Percentiles rank a stretch among this genome's conserved stretches.
Evolutionary conservation across 2,888 invertebrate genomes (phyloP).

Genomic region (Agapetus fuscipes): DNA sequence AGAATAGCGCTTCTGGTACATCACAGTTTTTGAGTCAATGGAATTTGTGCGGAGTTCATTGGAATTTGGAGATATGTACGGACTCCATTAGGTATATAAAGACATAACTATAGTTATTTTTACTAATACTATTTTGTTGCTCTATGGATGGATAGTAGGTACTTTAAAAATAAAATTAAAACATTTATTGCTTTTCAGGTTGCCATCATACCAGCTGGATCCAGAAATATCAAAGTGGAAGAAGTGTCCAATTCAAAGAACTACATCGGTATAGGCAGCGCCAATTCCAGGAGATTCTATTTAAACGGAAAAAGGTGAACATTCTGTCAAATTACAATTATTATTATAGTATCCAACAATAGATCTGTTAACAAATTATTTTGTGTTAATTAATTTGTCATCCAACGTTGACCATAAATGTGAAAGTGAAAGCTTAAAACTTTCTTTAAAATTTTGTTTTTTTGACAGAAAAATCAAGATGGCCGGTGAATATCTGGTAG

Average conservation of each 20-base stretch:
- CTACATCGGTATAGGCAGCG: conserved; percentile 69
- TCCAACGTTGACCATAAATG: no score
- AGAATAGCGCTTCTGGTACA: no score
- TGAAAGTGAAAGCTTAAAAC: neutral
- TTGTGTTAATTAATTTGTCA: neutral
- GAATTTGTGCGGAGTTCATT: no score
- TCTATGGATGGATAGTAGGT: no score
- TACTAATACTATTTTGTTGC: no score
- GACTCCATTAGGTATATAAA: no score
- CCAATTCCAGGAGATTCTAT: conserved; percentile 59
- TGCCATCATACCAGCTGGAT: conserved; percentile 67
- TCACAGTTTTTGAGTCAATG: no score
- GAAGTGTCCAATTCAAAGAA: conserved; percentile 69
- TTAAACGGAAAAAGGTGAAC: conserved; percentile 67
- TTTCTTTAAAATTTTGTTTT: neutral
- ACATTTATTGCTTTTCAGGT: conserved; percentile 39
- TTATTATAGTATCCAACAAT: conserved; percentile 1
- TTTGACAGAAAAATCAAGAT: conserved; percentile 52
- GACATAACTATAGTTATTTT: no score
- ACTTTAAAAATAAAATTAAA: no score
- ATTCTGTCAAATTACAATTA: neutral
- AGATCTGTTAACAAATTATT: conserved; percentile 1
- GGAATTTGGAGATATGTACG: no score
- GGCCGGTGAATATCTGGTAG: conserved; percentile 75
- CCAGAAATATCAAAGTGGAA: conserved; percentile 67